Evolutionary conservation across 2,797 vertebrate species (phyloP), one percentile per base, ranked within the genome.

Genomic region (Poecilia velifera): DNA sequence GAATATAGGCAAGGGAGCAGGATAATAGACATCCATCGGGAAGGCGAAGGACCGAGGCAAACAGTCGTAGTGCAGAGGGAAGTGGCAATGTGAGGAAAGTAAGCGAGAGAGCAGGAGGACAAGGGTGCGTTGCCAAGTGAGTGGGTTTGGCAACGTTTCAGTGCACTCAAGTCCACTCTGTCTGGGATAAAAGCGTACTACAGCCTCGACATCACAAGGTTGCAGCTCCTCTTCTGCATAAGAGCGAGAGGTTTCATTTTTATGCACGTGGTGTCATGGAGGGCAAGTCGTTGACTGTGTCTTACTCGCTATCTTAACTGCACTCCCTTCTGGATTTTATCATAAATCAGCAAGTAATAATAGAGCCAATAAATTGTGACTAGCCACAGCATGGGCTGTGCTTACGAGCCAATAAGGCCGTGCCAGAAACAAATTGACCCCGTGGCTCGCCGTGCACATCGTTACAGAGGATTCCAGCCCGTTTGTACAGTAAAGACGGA

Each of bases 141-240:
- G 92, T 87, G 90, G 92, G 85, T 90, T 90, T 94, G 93, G 93
- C 93, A 90, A 85, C 3, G 59, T 83, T 86, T 89, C 85, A 90
- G 81, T 89, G 91, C 90, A 90, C 93, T 95, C 92, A 70, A 93
- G 79, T 87, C 92, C 93, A 94, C 92, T 93, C 91, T 90, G 84
- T 89, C 93, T 91, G 82, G 88, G 89, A 93, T 94, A 90, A 94
- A 94, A 93, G 91, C 87, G 80, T 79, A 87, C 84, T 90, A 82
- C 77, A 90, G 73, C 80, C 84, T 84, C 78, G 84, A 90, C 88
- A 87, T 87, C 88, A 76, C 81, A 80, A 84, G 83, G 87, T 79
- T 68, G 2, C 77, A 74, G 47, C 78, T 81, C 83, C 84, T 72
- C 81, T 86, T 39, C 43, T 82, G 84, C 72, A 81, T 78, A 83